Evolutionary conservation across 2,888 invertebrate species (phyloP), one percentile per base, ranked within the genome.

Genomic region (Drosophila neutralis): DNA sequence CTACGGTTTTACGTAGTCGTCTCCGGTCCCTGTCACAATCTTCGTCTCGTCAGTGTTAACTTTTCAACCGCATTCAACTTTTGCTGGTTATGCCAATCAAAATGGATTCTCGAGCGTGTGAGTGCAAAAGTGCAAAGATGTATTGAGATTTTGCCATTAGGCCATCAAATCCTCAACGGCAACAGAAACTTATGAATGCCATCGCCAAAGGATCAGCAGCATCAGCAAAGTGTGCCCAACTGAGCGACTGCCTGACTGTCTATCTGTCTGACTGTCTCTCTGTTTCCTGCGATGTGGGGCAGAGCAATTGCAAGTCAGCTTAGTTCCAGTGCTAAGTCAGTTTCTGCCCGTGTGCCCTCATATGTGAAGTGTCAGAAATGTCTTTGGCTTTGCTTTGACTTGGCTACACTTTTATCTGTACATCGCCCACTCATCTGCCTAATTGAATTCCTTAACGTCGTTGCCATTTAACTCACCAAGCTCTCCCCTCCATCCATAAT

Each of bases 311-410:
- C 68, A 76, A 74, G 82, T 81, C 82, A 78, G 80, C 70, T 83
- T 76, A 80, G 73, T 29, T 33, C 49, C 69, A 67, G 61, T 56
- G 62, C 42, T 67, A 76, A 82, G 86, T 74, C 90, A 76, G 67
- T 77, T 79, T 68, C 63, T 80, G 83, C 68, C 86, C 67, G 66
- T 82, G 66, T 54, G 52, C 75, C 70, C 87, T 74, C 84, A 84
- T 89, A 70, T 89, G 78, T 76, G 76, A 85, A 84, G 85, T 85
- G 85, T 89, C 85, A 89, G 84, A 87, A 72, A 81, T 87, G 82
- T 85, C 87, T 74, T 71, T 76, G 66, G 73, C 74, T 69, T 68
- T 69, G 40, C 84, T 75, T 76, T 85, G 79, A 76, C 82, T 87
- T 82, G 77, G 82, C 87, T 79, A 87, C 80, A 85, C 90, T 85